Conservation (phyloP, 2,888 invertebrate genomes). For the Lasioglossum marginatum region DNA sequence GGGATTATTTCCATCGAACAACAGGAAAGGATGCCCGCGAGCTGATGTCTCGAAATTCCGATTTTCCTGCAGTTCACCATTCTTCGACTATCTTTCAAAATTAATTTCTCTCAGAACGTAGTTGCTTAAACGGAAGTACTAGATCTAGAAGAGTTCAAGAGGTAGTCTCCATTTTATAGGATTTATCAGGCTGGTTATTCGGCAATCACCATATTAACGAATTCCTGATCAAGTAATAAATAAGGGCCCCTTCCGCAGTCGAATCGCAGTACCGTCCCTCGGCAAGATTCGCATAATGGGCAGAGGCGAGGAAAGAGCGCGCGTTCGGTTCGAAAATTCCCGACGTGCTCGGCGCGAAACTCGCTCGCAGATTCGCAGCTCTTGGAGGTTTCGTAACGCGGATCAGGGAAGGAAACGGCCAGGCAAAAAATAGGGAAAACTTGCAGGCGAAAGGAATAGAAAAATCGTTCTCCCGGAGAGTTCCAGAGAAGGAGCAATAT, state of each 20-base stretch:
- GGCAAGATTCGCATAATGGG: conserved; percentile 4
- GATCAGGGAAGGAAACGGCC: neutral
- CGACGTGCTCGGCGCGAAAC: neutral
- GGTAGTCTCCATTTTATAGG: too few species aligned
- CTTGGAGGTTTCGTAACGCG: neutral
- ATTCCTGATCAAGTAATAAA: neutral
- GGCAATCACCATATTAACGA: too few species aligned
- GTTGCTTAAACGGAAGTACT: too few species aligned
- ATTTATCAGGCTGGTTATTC: too few species aligned
- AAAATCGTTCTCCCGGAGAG: conserved; percentile 8
- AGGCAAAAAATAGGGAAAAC: neutral
- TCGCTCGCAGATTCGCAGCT: conserved; percentile 1
- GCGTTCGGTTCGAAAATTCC: neutral
- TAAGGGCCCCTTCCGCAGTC: neutral
- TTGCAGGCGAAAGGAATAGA: conserved; percentile 3
- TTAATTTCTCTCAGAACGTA: too few species aligned
- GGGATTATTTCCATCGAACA: neutral
- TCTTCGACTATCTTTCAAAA: too few species aligned
- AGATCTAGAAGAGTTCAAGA: too few species aligned
- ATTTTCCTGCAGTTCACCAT: neutral
- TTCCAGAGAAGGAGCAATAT: conserved; percentile 24
- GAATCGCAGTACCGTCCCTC: neutral
- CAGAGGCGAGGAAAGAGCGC: neutral
- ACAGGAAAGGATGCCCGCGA: neutral
- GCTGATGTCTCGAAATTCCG: neutral